Evolutionary conservation across 2,888 invertebrate species (phyloP).

Genomic region (Mantis religiosa): DNA sequence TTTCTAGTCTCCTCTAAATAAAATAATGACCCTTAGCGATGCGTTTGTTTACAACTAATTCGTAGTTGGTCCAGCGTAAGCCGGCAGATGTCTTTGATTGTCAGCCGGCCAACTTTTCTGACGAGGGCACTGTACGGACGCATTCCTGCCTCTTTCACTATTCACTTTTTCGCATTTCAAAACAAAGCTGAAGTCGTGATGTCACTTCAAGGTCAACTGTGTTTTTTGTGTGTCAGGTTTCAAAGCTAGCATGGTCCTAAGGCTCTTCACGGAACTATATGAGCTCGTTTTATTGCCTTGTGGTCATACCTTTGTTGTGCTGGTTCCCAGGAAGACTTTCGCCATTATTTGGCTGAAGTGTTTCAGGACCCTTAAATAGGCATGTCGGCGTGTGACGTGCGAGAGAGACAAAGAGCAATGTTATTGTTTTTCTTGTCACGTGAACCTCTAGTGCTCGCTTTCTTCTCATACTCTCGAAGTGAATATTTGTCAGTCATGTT

Average conservation of each 20-base stretch:
- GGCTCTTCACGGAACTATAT: not conserved
- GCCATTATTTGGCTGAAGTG: not conserved
- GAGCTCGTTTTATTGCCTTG: not conserved
- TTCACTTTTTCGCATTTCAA: too few species aligned
- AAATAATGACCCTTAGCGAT: too few species aligned
- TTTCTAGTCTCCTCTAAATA: too few species aligned
- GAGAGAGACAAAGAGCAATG: not conserved
- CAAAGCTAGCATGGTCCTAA: not conserved
- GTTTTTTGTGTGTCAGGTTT: not conserved
- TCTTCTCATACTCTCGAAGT: not conserved
- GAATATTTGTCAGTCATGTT: too few species aligned
- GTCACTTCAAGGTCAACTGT: too few species aligned
- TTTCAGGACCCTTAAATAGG: not conserved
- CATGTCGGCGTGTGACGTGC: not conserved
- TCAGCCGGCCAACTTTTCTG: too few species aligned
- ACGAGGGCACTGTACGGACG: too few species aligned
- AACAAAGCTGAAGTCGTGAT: too few species aligned
- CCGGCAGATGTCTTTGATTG: too few species aligned
- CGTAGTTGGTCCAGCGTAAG: too few species aligned
- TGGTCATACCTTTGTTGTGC: not conserved
- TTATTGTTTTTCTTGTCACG: not conserved
- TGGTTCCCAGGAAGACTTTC: not conserved
- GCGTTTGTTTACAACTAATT: too few species aligned
- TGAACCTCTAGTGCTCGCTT: not conserved
- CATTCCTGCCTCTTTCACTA: too few species aligned